A percentile compares a stretch with the other conserved stretches of the same genome.
phyloP scores from a whole-genome alignment of 2,113 vertebrate species.

The Bos javanicus region DNA sequence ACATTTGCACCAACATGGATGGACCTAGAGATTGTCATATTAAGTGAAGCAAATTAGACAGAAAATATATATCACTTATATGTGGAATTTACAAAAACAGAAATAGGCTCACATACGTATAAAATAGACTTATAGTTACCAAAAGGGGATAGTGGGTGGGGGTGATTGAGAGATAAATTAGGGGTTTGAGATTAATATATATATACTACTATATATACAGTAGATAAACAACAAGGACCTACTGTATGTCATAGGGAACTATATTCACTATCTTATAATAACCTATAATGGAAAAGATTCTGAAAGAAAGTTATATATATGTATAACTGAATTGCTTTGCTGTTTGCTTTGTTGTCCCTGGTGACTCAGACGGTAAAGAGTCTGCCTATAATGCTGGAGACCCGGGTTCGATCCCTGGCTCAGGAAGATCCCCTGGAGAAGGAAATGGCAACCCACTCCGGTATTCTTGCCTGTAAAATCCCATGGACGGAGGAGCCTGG shows the following conservation, averaged over 20 bases:
- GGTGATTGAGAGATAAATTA: neutral
- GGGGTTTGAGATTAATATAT: neutral
- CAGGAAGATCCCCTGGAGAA: neutral
- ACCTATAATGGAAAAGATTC: neutral
- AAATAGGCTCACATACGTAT: neutral
- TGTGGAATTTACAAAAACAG: neutral
- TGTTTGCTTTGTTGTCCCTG: neutral
- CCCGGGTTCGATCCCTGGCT: fast-evolving
- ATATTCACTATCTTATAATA: neutral
- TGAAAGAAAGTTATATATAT: neutral
- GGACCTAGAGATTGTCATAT: neutral
- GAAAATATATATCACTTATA: neutral
- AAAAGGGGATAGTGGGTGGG: neutral
- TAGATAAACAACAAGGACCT: neutral
- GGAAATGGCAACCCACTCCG: too few species aligned
- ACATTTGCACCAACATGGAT: neutral
- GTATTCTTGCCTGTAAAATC: too few species aligned
- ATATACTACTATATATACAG: neutral
- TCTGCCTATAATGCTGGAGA: neutral
- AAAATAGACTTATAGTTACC: neutral
- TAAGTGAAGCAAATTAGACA: neutral
- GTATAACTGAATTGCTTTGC: neutral
- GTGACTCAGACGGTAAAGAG: neutral
- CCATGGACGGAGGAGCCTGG: too few species aligned
- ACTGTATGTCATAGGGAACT: neutral